These are phyloP conservation scores for Urechis unicinctus DNA, from an alignment of 2,888 invertebrate species.

Conservation along the genomic window DNA sequence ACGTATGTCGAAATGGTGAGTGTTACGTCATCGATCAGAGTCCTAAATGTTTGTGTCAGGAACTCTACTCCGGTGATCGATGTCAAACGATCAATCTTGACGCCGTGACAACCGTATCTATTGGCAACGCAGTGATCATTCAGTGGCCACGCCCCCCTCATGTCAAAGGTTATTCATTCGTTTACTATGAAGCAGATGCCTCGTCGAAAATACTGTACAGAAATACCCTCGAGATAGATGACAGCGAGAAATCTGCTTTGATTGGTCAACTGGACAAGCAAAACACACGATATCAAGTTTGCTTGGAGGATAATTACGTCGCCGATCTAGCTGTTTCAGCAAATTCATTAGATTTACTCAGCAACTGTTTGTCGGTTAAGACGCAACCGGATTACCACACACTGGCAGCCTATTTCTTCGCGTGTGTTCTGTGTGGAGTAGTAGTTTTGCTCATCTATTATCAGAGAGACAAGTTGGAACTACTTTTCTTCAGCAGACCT, in stretches of 20 bases:
- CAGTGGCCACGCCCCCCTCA: slow-evolving; percentile 17
- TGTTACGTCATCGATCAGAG: neutral
- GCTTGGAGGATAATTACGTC: slow-evolving; percentile 14
- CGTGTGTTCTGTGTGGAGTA: slow-evolving; percentile 4
- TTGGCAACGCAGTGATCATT: slow-evolving; percentile 15
- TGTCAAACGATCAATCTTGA: slow-evolving; percentile 13
- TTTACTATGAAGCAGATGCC: slow-evolving; percentile 13
- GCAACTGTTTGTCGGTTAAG: slow-evolving; percentile 13
- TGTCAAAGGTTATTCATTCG: slow-evolving; percentile 15
- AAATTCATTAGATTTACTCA: slow-evolving; percentile 5
- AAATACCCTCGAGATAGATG: slow-evolving; percentile 9
- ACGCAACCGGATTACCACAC: slow-evolving; percentile 19
- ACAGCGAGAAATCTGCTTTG: slow-evolving; percentile 12
- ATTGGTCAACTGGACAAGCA: slow-evolving; percentile 12
- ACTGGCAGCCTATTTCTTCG: slow-evolving; percentile 14
- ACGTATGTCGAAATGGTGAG: neutral
- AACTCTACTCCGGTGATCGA: slow-evolving; percentile 6
- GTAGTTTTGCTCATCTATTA: slow-evolving; percentile 16
- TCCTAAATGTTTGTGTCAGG: slow-evolving; percentile 3
- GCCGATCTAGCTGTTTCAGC: slow-evolving; percentile 10
- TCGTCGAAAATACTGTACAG: slow-evolving; percentile 6
- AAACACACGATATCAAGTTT: slow-evolving; percentile 11
- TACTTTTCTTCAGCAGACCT: slow-evolving; percentile 16
- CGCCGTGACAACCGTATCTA: slow-evolving; percentile 3
- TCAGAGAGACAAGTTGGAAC: slow-evolving; percentile 19